These are phyloP conservation scores for Amaurobius ferox DNA, from an alignment of 2,888 invertebrate species.

Conservation along the genomic window DNA sequence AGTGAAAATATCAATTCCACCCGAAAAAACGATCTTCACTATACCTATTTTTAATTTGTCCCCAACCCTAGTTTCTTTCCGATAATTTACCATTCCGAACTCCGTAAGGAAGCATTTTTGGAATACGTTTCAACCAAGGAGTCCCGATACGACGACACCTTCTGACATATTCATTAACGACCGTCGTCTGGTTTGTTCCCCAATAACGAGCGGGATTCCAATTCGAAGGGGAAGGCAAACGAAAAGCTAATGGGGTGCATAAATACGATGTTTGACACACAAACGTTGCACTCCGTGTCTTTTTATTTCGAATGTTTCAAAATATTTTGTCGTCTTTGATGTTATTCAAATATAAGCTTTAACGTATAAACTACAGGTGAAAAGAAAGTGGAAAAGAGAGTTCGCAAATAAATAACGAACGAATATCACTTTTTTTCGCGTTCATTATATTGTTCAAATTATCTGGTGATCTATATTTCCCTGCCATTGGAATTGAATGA, in stretches of 20 bases:
- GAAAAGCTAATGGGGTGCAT: neutral
- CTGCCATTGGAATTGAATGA: too few species aligned
- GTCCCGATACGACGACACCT: neutral
- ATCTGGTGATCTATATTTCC: too few species aligned
- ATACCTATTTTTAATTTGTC: neutral
- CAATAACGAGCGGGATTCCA: neutral
- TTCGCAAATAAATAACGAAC: too few species aligned
- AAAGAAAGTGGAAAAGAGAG: too few species aligned
- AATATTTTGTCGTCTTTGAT: too few species aligned
- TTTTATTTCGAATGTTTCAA: too few species aligned
- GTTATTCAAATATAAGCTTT: too few species aligned
- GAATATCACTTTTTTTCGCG: too few species aligned
- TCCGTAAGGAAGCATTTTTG: neutral
- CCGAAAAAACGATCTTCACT: neutral
- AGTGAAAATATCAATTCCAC: too few species aligned
- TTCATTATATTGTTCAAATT: too few species aligned
- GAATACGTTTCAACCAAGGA: neutral
- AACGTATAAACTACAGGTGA: too few species aligned
- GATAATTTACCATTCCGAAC: neutral
- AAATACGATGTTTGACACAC: neutral
- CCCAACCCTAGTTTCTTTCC: neutral
- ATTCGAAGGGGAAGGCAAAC: neutral
- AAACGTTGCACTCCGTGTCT: too few species aligned
- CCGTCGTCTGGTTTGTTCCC: neutral
- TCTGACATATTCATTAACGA: neutral